These are phyloP conservation scores for Ceuthmochares aereus DNA, from an alignment of 2,113 vertebrate species.

Conservation along the genomic window DNA sequence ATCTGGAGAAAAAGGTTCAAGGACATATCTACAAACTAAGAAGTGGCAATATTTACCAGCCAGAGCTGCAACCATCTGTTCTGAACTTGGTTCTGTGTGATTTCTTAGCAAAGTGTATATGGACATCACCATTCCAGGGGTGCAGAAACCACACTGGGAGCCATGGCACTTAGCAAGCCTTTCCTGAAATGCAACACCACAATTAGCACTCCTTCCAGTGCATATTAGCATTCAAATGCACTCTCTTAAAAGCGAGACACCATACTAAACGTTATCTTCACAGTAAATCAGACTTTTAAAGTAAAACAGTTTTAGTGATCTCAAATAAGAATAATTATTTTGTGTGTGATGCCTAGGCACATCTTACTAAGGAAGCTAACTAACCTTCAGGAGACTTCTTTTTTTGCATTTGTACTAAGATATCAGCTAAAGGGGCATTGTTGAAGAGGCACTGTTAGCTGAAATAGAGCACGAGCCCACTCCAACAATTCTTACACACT, in stretches of 20 bases:
- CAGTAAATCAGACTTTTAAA: not conserved
- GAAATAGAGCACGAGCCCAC: not conserved
- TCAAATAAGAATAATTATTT: not conserved
- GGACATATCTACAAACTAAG: not conserved
- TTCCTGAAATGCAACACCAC: slow-evolving; percentile 74
- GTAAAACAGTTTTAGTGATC: not conserved
- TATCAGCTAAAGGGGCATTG: not conserved
- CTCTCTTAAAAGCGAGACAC: not conserved
- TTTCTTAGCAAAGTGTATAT: slow-evolving; percentile 87
- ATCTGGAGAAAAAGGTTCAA: not conserved
- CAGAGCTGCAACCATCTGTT: slow-evolving; percentile 80
- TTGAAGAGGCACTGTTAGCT: not conserved
- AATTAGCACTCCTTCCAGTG: not conserved
- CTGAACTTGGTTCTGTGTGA: slow-evolving; percentile 77
- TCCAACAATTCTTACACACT: not conserved
- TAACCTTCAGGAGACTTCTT: not conserved
- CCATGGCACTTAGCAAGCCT: slow-evolving; percentile 87
- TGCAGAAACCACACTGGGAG: slow-evolving; percentile 91
- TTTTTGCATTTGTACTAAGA: not conserved
- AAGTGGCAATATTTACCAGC: slow-evolving; percentile 67
- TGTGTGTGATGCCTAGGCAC: not conserved
- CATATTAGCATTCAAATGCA: not conserved
- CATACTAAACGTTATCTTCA: not conserved
- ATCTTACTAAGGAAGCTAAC: not conserved
- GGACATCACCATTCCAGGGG: slow-evolving; percentile 90